Percentiles rank a stretch among this genome's conserved stretches.
Evolutionary conservation across 2,888 invertebrate species (phyloP).

Genomic region (Tipula unca): DNA sequence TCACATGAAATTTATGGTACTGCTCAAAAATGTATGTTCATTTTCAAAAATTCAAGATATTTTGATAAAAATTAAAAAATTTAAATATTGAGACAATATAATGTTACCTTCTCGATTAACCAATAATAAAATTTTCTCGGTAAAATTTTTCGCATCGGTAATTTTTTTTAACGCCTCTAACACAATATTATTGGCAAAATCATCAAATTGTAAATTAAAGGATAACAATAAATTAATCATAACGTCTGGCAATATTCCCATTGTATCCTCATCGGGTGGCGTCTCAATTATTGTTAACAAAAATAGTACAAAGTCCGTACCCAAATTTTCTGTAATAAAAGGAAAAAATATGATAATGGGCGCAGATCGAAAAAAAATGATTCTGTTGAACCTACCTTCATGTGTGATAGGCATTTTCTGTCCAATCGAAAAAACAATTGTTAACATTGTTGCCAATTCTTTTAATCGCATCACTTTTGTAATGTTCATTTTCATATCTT

Average conservation of each 20-base stretch:
- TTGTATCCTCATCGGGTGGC: conserved; percentile 69
- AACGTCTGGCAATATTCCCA: conserved; percentile 76
- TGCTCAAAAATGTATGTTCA: too few relatives aligned
- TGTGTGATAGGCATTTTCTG: conserved; percentile 83
- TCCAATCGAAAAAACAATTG: conserved; percentile 84
- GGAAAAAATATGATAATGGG: conserved; percentile 20
- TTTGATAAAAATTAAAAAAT: too few relatives aligned
- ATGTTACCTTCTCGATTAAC: conserved; percentile 79
- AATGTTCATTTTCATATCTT: conserved; percentile 69
- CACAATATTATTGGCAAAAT: conserved; percentile 58
- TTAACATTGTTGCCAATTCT: conserved; percentile 73
- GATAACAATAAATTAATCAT: conserved; percentile 77
- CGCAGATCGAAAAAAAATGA: background rate
- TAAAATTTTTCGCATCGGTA: conserved; percentile 74
- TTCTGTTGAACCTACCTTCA: conserved; percentile 53
- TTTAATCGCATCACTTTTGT: conserved; percentile 70
- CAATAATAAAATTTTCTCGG: conserved; percentile 79
- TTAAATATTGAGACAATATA: background rate
- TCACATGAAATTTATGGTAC: too few relatives aligned
- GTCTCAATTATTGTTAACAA: conserved; percentile 74
- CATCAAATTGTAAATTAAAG: conserved; percentile 80
- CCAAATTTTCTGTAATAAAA: conserved; percentile 63
- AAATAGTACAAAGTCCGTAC: conserved; percentile 69
- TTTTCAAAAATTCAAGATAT: too few relatives aligned
- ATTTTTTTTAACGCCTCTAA: conserved; percentile 59